Conservation (phyloP, 2,797 vertebrate genomes). For the Parauchenoglanis ngamensis region DNA sequence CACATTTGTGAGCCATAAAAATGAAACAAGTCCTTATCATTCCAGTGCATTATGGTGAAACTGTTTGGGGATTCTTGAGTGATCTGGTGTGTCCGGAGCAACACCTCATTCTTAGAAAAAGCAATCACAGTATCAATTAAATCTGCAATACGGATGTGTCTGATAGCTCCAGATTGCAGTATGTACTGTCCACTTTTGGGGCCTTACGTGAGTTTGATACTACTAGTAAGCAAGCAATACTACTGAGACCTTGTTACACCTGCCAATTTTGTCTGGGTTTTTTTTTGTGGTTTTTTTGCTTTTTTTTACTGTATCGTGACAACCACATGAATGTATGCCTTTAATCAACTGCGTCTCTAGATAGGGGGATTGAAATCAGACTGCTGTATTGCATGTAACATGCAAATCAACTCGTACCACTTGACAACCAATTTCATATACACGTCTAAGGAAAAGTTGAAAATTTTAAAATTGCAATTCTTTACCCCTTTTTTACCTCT, state of each 20-base stretch:
- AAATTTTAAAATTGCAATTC: not conserved
- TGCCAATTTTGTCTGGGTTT: not conserved
- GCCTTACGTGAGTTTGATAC: not conserved
- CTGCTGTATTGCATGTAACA: not conserved
- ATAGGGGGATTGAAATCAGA: not conserved
- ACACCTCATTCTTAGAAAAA: constrained; percentile 66
- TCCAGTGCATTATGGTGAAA: constrained; percentile 6
- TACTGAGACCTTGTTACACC: constrained; percentile 2
- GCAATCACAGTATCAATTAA: constrained; percentile 78
- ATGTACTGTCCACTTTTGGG: not conserved
- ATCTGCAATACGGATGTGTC: constrained; percentile 57
- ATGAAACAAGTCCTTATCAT: not conserved
- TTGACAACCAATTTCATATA: not conserved
- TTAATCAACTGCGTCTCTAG: not conserved
- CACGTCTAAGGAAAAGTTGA: not conserved
- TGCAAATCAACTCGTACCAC: not conserved
- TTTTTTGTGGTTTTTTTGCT: not conserved
- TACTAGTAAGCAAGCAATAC: too few species aligned
- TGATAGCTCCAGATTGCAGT: constrained; percentile 28
- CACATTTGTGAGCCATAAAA: not conserved
- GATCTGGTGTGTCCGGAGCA: constrained; percentile 61
- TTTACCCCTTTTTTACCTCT: not conserved
- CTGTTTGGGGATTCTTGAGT: constrained; percentile 66
- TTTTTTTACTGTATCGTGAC: not conserved
- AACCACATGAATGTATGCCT: not conserved